Conservation (phyloP, 2,113 vertebrate species). For the Cheirogaleus medius region DNA sequence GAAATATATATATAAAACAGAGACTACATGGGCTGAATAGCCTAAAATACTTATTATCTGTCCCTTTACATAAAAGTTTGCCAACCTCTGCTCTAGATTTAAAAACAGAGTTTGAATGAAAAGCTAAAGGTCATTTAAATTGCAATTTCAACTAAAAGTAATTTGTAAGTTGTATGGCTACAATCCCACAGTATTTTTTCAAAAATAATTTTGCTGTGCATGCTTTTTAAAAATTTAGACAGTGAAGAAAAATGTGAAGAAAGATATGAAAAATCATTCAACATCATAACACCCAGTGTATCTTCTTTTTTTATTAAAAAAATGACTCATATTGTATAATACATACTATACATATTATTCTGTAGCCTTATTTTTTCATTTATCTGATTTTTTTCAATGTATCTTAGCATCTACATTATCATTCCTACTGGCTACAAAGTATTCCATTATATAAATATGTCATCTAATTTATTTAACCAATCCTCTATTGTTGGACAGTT, state of each 20-base stretch:
- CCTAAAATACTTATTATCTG: neutral
- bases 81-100: neutral
- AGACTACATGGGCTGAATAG: neutral
- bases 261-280: conserved; percentile 23
- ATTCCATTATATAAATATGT: conserved; percentile 43
- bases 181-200: neutral
- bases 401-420: neutral
- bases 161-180: conserved; percentile 9
- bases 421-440: conserved; percentile 26
- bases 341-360: neutral
- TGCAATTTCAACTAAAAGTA: neutral
- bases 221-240: neutral
- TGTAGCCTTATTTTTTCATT: neutral
- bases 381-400: neutral
- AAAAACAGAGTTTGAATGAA: conserved; percentile 18
- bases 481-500: conserved; percentile 25
- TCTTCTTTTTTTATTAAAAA: neutral
- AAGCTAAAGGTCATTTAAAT: neutral
- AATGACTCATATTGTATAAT: neutral
- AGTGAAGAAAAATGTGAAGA: conserved; percentile 19
- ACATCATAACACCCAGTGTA: neutral
- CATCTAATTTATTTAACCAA: conserved; percentile 55
- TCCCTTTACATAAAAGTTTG: neutral
- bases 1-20: neutral
- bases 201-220: neutral